Evolutionary conservation across 2,888 invertebrate genomes (phyloP), one percentile per base, ranked within the genome.

Genomic region (Drosophila testacea): DNA sequence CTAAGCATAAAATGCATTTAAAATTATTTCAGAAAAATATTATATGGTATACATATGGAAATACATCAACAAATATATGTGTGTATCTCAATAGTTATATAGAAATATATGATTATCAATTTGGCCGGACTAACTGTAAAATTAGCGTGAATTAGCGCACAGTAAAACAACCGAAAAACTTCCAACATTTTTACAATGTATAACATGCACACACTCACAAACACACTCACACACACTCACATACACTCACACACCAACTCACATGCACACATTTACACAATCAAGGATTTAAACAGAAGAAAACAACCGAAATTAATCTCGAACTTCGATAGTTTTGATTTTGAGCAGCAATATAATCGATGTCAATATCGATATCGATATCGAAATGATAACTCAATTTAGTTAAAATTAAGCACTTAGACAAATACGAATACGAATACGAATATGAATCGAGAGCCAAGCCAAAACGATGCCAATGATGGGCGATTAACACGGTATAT

Each of bases 1-100:
- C 79, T 81, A 87, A 77, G 84, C 88, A 87, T 85, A 55, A 83
- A 85, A 87, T 85, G 88, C 88, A 84, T 84, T 84, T 84, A 87
- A 69, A 66, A 68, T 67, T 73, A 74, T 77, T 73, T 72, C 61
- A 59, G 46, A 51, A 59, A 32, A 44, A 16, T 22, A 22, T 22
- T 22, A 55, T 55, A 64, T 38, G 51, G 56, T 47, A 66, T 51
- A 67, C 10, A 59, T 59, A 69, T 48, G 27, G 11, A 27, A n/a
- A 44, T 44, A n/a, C 27, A 69, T 59, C 48, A 59, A 54, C 70
- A 66, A 76, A 73, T 59, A 27, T 62, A 73, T 72, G 50, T 74
- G 57, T 69, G 50, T 64, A 42, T 73, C 65, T 52, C 56, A 54
- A 68, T 70, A 67, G n/a, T 61, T 62, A 70, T 63, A 75, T 55